Evolutionary conservation across 2,888 invertebrate species (phyloP), one percentile per base, ranked within the genome.

Genomic region (Dryadula phaetusa): DNA sequence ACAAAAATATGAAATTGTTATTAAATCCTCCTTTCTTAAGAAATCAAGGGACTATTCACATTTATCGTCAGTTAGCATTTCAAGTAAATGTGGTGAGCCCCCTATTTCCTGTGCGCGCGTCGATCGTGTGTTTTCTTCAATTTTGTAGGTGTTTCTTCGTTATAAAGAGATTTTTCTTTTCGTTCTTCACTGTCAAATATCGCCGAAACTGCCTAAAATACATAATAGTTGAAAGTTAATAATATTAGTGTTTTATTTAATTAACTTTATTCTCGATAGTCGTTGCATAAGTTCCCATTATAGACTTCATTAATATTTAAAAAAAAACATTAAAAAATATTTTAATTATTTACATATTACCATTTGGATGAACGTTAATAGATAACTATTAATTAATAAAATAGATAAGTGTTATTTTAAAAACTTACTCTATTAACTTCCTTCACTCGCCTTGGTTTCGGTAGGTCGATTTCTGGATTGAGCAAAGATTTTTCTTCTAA

Each of bases 61-160:
- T 28, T 25, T 49, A 25, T 32, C 0, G 52, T 10, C 0, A 28
- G 16, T 16, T 6, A 3, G 1, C 18, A 44, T 16, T 12, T 32
- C 32, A 10, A 12, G 37, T 37, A 37, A 37, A 37, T 37, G 37
- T 37, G 37, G 6, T 32, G 10, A 1, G 37, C 1, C 37, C n/a
- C 37, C 37, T 40, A 65, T 32, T 65, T 65, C n/a, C 22, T 49
- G 14, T 46, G 60, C 28, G 44, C 12, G 32, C 60, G 60, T 32
- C 86, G 83, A 28, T 87, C 87, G 62, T 83, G 79, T 0, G 81
- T 75, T 6, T 85, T 82, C 7, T 87, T 86, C 54, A 91, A 76
- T 22, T 90, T 82, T 54, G 87, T 90, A 0, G 91, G 91, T 0
- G 82, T 82, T 60, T 92, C 91, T 63, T 90, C 88, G 46, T 75